phyloP scores from a whole-genome alignment of 2,113 vertebrate genomes.

The Athene cunicularia region DNA sequence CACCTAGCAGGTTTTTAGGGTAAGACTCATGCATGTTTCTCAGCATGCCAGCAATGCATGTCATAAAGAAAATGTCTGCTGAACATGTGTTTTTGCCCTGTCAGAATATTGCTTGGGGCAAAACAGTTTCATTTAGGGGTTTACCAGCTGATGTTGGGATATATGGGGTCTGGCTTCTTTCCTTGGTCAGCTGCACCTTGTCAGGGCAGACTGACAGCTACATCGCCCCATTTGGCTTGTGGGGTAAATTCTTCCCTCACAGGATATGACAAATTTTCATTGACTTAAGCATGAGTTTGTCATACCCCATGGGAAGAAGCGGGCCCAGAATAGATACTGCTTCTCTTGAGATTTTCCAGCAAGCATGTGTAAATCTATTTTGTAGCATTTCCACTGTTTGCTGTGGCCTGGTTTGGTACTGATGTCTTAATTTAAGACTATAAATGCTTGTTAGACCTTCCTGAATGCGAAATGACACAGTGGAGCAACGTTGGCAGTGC shows the following conservation, averaged over 20 bases:
- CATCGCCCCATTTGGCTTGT: neutral
- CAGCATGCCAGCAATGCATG: neutral
- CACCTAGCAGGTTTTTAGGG: neutral
- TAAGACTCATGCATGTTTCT: neutral
- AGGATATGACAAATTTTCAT: constrained; percentile 1
- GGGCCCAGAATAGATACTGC: neutral
- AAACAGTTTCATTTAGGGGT: neutral
- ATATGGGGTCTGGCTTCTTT: neutral
- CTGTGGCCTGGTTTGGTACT: neutral
- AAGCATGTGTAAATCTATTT: neutral
- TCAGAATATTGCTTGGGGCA: neutral
- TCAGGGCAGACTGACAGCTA: neutral
- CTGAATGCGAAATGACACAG: constrained; percentile 7
- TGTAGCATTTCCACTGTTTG: neutral
- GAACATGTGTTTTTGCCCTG: neutral
- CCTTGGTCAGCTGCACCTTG: neutral
- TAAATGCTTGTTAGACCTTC: constrained; percentile 4
- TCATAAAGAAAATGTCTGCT: neutral
- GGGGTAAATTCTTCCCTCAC: neutral
- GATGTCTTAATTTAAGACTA: constrained; percentile 45
- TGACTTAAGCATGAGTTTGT: neutral
- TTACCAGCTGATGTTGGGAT: neutral
- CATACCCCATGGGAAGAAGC: neutral
- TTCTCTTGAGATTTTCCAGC: neutral
- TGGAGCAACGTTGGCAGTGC: constrained; percentile 30